Conservation (phyloP, 1,140 invertebrate genomes). For the Panagrolaimus sp. region DNA sequence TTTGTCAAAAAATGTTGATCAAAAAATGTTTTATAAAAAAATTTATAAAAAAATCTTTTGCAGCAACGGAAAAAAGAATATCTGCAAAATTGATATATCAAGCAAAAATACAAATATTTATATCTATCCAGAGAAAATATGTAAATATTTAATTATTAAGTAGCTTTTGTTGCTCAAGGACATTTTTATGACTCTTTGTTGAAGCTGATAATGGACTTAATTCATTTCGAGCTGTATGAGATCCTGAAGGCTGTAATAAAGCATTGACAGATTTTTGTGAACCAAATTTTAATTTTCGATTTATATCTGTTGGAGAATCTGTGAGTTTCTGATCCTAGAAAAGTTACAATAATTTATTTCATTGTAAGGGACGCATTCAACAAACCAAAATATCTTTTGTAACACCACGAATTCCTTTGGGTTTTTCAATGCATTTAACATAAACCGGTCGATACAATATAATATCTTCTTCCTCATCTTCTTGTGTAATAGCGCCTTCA, state of each 20-base stretch:
- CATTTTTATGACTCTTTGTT: not conserved
- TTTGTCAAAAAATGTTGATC: too few relatives aligned
- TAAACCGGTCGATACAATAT: constrained; percentile 54
- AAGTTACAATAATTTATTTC: not conserved
- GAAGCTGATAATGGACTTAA: not conserved
- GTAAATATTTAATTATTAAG: not conserved
- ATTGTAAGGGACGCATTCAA: not conserved
- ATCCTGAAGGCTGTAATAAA: too few relatives aligned
- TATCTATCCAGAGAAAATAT: too few relatives aligned
- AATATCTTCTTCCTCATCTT: constrained; percentile 47
- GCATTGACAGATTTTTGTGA: not conserved
- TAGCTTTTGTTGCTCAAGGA: not conserved
- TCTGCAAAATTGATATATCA: too few relatives aligned
- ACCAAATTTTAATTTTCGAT: not conserved
- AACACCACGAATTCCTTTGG: not conserved
- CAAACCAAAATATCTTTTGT: constrained; percentile 6
- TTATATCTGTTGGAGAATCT: not conserved
- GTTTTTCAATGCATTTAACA: constrained; percentile 45
- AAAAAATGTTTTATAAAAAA: too few relatives aligned
- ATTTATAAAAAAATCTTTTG: too few relatives aligned
- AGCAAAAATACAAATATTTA: too few relatives aligned
- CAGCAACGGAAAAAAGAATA: too few relatives aligned
- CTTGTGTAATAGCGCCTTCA: constrained; percentile 2
- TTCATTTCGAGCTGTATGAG: not conserved
- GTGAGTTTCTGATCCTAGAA: constrained; percentile 7